phyloP scores from a whole-genome alignment of 2,113 vertebrate genomes.

The Anolis sagrei region DNA sequence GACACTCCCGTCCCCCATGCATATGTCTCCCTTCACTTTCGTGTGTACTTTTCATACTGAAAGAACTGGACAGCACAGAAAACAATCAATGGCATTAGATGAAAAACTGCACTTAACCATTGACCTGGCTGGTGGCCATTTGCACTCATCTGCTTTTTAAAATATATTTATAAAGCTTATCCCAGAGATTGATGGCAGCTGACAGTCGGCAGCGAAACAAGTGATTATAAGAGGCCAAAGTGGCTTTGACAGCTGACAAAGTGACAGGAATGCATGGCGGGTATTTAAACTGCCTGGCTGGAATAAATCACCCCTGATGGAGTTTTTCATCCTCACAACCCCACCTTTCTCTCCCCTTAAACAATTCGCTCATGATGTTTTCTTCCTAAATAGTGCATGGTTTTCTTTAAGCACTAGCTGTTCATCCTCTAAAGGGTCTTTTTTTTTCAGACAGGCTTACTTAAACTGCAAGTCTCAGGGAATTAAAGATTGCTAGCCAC shows the following conservation, averaged over 20 bases:
- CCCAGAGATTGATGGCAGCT: slow-evolving; percentile 67
- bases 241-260: slow-evolving; percentile 69
- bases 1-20: too few species aligned
- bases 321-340: slow-evolving; percentile 63
- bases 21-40: background rate
- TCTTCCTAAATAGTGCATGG: slow-evolving; percentile 34
- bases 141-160: slow-evolving; percentile 31
- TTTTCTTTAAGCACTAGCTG: slow-evolving; percentile 12
- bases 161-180: slow-evolving; percentile 72
- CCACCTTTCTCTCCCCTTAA: background rate
- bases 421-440: slow-evolving; percentile 1
- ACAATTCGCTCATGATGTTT: slow-evolving; percentile 36
- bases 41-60: background rate
- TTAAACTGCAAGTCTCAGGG: slow-evolving; percentile 35
- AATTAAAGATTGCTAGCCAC: slow-evolving; percentile 32
- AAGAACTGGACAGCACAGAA: background rate
- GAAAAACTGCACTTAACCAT: slow-evolving; percentile 37
- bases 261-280: slow-evolving; percentile 62
- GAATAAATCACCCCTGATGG: slow-evolving; percentile 67
- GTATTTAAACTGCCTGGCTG: slow-evolving; percentile 54
- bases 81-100: slow-evolving; percentile 26
- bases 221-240: slow-evolving; percentile 67
- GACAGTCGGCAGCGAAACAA: slow-evolving; percentile 63
- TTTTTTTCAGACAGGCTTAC: background rate
- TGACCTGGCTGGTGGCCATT: slow-evolving; percentile 47